Evolutionary conservation across 2,797 vertebrate species (phyloP), one percentile per base, ranked within the genome.

Genomic region (Perodicticus potto): DNA sequence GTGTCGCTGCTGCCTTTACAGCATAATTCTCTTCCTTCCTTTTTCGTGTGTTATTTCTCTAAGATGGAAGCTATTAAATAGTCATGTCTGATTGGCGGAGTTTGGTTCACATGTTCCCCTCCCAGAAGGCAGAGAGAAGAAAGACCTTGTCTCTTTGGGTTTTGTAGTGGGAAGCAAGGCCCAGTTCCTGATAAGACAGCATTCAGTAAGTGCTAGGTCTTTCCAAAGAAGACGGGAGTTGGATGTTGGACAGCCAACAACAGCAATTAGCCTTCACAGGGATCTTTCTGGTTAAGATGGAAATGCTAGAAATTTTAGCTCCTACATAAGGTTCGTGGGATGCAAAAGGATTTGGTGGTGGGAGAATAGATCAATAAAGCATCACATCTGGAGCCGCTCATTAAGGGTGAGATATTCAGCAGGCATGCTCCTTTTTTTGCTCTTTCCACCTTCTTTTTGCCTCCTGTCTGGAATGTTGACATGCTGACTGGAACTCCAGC

Each of bases 21-120:
- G 17, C 27, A 32, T 5, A n/a, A 2, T 78, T 89, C 10, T 82
- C 25, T 45, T 53, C 37, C 25, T 73, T 80, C 8, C 34, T 65
- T 86, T 88, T 40, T 20, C n/a, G 32, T 37, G 13, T 32, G 40
- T 70, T 25, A n/a, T 85, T 85, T 95, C 23, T 91, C 61, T 77
- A 74, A 78, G 57, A 63, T 11, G n/a, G 25, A 78, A 55, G 32
- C 34, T 80, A 23, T 57, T 55, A 29, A 45, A 22, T 12, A 53
- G 55, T 53, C 27, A 7, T 20, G 34, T 81, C 45, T 81, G 77
- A 78, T 23, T 61, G 74, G 43, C 9, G 8, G 10, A 19, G 12
- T 11, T 13, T 45, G 49, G 29, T 27, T 17, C 43, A 88, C 22
- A 57, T 13, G 9, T 45, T 69, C 25, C 11, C 17, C n/a, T 91